phyloP scores from a whole-genome alignment of 2,888 invertebrate genomes.

The Parnassius orleans region DNA sequence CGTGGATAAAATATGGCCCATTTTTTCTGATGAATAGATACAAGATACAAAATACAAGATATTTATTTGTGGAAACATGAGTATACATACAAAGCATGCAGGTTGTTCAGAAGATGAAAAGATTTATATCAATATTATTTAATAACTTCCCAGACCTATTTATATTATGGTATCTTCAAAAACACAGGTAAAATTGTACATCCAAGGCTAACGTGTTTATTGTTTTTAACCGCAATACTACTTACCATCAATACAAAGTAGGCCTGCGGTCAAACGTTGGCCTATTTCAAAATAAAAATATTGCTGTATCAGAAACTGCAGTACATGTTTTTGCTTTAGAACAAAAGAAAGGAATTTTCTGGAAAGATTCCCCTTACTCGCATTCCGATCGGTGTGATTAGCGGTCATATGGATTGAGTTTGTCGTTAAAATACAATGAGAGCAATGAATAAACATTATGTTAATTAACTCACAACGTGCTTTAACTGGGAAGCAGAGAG shows the following conservation, averaged over 20 bases:
- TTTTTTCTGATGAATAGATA: too few species aligned
- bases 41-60: too few species aligned
- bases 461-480: conserved; percentile 14
- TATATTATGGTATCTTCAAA: too few species aligned
- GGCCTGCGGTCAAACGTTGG: background rate
- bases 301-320: background rate
- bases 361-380: background rate
- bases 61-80: too few species aligned
- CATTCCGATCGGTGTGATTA: conserved; percentile 13
- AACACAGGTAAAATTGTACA: too few species aligned
- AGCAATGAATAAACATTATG: conserved; percentile 23
- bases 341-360: conserved; percentile 4
- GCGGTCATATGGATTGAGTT: conserved; percentile 23
- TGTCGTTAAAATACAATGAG: conserved; percentile 20
- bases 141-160: too few species aligned
- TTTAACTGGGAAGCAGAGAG: background rate
- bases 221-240: background rate
- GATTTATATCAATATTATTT: too few species aligned
- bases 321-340: background rate
- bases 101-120: too few species aligned
- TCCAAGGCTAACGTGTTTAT: too few species aligned
- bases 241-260: background rate
- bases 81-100: too few species aligned
- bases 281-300: background rate
- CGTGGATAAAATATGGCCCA: too few species aligned